Base-by-base conservation (phyloP, 2,797 vertebrate genomes). In the Bradypodion ventrale region DNA sequence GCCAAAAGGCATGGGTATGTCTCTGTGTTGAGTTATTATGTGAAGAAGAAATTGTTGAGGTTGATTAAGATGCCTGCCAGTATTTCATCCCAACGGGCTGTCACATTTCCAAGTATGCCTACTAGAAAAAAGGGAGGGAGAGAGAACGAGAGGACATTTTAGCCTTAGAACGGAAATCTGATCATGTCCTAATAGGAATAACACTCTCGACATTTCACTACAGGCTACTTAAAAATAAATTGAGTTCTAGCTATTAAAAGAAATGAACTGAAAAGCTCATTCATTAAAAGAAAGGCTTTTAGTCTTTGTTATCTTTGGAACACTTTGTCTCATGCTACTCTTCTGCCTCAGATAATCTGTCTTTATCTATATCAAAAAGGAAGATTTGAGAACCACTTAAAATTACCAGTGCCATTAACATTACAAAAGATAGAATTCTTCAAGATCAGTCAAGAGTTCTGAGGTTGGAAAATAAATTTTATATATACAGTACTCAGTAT, bases 181-280 rank as follows among this genome's bases (percentile, higher is more conserved):
- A 3, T 78, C 80, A 32, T 72, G 69, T 78, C 35, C 62, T 92
- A 89, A 89, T 88, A 82, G 27, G 32, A 82, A 70, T 78, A 59
- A 16, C 75, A 82, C 72, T 63, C 74, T 92, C 52, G 83, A 86
- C 91, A 92, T 94, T 90, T 92, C 83, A 90, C 56, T 74, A 80
- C 7, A 81, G 63, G 35, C 21, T 72, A 21, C 49, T 88, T 83
- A 82, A 81, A 87, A 83, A 72, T 90, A 37, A 81, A 74, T 85
- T 88, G 78, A 72, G 9, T 85, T 84, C 75, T 85, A 69, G 70
- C 56, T 80, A 82, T 87, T 91, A 90, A 85, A 91, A 85, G 25
- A 89, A 91, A 77, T 88, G 63, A 91, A 74, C 90, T 74, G 70
- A 83, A 90, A 93, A 72, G 84, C 87, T 88, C 65, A 66, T 23